Evolutionary conservation across 2,113 vertebrate genomes (phyloP).

Genomic region (Ciconia maguari): DNA sequence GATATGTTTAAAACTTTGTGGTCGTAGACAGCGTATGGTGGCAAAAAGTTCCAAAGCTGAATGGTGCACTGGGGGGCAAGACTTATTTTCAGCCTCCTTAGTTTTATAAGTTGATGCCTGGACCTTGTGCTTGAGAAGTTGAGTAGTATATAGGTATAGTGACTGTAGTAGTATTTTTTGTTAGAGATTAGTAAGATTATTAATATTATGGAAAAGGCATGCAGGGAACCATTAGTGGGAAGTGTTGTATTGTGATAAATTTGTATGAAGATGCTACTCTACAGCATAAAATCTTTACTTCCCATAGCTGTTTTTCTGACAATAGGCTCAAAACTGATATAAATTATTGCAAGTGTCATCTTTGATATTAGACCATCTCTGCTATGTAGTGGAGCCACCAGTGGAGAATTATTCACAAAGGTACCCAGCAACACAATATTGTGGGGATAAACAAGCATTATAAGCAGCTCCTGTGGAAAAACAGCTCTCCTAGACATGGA

Average conservation of each 20-base stretch:
- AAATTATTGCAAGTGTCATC: not conserved
- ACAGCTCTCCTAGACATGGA: not conserved
- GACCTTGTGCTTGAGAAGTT: not conserved
- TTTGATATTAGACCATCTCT: not conserved
- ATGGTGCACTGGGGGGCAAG: not conserved
- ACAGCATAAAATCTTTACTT: not conserved
- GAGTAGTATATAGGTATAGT: not conserved
- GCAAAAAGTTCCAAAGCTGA: not conserved
- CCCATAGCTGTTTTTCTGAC: not conserved
- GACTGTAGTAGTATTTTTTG: not conserved
- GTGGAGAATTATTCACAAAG: not conserved
- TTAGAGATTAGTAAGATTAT: not conserved
- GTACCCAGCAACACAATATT: not conserved
- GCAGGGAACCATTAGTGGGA: not conserved
- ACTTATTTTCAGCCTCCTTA: not conserved
- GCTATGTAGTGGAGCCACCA: not conserved
- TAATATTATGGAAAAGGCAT: not conserved
- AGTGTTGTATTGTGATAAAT: not conserved
- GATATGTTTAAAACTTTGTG: not conserved
- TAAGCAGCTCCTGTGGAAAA: not conserved
- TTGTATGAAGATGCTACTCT: not conserved
- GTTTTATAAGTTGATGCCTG: not conserved
- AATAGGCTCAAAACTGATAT: not conserved
- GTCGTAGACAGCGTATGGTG: not conserved
- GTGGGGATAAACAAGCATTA: not conserved